Evolutionary conservation across 2,797 vertebrate genomes (phyloP).

Genomic region (Pangasius krempfi): DNA sequence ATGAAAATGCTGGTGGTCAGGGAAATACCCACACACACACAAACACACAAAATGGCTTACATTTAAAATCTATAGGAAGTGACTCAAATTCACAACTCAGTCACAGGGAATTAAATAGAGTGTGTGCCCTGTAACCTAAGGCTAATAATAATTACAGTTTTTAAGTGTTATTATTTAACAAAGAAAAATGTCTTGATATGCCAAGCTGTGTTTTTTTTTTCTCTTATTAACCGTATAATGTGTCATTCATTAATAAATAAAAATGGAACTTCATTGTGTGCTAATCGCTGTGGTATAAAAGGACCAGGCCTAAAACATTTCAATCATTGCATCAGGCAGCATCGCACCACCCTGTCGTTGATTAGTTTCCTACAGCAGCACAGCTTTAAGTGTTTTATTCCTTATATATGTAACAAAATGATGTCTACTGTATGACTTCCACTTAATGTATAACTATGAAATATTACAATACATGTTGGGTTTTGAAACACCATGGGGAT

Average conservation of each 20-base stretch:
- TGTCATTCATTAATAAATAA: neutral
- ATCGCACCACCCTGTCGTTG: neutral
- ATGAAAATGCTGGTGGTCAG: slow-evolving; percentile 12
- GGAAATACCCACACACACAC: neutral
- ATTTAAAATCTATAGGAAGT: neutral
- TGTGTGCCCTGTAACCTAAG: neutral
- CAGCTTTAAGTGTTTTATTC: neutral
- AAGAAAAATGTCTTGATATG: neutral
- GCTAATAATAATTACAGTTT: neutral
- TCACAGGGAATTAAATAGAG: neutral
- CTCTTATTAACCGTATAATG: neutral
- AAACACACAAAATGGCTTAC: neutral
- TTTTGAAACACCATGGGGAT: neutral
- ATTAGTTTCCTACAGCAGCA: neutral
- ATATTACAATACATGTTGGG: neutral
- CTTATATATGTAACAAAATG: neutral
- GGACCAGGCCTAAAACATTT: too few relatives aligned
- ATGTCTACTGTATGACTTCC: neutral
- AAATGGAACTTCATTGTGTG: neutral
- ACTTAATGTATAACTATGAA: neutral
- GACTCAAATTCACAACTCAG: neutral
- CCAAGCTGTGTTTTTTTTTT: neutral
- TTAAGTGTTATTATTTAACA: neutral
- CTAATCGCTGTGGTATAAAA: too few relatives aligned
- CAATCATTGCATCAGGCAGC: neutral